Conservation (phyloP, 2,888 invertebrate species). For the Heliconius aoede region DNA sequence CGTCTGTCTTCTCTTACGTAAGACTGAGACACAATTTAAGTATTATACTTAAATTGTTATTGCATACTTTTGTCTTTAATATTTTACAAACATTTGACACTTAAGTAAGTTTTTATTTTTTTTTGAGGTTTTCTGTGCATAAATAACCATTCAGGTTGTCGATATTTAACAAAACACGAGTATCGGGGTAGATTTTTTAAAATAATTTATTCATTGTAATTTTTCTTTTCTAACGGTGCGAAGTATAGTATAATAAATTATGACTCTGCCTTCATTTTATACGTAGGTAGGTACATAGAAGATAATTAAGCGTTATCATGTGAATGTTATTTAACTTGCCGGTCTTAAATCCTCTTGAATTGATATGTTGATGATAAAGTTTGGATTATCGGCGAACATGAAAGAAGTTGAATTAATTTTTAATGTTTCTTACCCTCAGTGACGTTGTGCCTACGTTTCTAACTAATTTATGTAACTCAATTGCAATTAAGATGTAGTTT, state of each 20-base stretch:
- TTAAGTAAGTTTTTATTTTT: background rate
- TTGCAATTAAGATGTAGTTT: no score
- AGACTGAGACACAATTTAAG: background rate
- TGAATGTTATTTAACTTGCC: constrained; percentile 78
- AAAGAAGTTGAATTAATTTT: constrained; percentile 82
- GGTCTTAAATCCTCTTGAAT: constrained; percentile 77
- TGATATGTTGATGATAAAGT: constrained; percentile 82
- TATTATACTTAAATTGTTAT: no score
- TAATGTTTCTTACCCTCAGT: constrained; percentile 79
- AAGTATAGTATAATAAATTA: no score
- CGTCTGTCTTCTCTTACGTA: no score
- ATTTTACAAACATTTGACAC: background rate
- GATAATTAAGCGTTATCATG: constrained; percentile 76
- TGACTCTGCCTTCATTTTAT: no score
- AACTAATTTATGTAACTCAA: no score
- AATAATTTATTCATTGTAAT: no score
- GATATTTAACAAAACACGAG: background rate
- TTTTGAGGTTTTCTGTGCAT: no score
- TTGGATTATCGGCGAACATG: constrained; percentile 81
- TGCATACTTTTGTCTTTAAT: no score
- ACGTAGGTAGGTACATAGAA: constrained; percentile 43
- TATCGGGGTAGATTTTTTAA: no score
- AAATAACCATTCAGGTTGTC: background rate
- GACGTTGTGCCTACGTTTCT: constrained; percentile 65
- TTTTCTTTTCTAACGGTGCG: no score